These are phyloP conservation scores for Tragelaphus oryx DNA, from an alignment of 2,797 vertebrate species.

Conservation along the genomic window DNA sequence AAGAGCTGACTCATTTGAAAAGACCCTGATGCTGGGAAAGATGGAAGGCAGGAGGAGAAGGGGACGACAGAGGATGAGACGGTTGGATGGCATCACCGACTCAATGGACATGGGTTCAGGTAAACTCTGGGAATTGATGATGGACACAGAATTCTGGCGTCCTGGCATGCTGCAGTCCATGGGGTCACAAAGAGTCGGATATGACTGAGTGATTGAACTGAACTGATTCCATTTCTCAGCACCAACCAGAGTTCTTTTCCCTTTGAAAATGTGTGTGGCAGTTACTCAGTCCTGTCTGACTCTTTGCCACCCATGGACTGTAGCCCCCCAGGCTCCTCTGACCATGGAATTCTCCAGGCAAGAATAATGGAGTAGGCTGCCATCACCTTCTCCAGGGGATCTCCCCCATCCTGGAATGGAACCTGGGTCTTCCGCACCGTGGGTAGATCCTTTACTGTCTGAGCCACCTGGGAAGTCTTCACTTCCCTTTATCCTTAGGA, in stretches of 20 bases:
- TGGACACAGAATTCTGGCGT: rapidly evolving
- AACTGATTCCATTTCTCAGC: not conserved
- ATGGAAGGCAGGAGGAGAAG: not conserved
- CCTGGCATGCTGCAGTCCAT: not conserved
- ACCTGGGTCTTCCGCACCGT: rapidly evolving
- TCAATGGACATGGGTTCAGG: not conserved
- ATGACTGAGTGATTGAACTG: not conserved
- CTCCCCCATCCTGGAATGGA: not conserved
- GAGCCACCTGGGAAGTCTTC: not conserved
- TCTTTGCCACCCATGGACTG: not conserved
- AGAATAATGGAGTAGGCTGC: not conserved
- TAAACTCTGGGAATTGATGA: not conserved
- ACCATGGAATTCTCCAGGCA: not conserved
- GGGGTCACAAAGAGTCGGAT: not conserved
- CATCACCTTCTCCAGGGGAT: not conserved
- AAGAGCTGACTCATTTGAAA: not conserved
- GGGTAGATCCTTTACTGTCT: not conserved
- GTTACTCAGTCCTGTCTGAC: not conserved
- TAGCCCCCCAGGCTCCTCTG: not conserved
- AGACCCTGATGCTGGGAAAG: not conserved
- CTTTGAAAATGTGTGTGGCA: not conserved
- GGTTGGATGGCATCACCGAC: not conserved
- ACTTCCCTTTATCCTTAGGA: not conserved
- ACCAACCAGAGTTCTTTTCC: not conserved
- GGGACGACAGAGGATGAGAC: not conserved